Base-by-base conservation (phyloP, 1,140 invertebrate species). In the Druon quercuslanigerum region DNA sequence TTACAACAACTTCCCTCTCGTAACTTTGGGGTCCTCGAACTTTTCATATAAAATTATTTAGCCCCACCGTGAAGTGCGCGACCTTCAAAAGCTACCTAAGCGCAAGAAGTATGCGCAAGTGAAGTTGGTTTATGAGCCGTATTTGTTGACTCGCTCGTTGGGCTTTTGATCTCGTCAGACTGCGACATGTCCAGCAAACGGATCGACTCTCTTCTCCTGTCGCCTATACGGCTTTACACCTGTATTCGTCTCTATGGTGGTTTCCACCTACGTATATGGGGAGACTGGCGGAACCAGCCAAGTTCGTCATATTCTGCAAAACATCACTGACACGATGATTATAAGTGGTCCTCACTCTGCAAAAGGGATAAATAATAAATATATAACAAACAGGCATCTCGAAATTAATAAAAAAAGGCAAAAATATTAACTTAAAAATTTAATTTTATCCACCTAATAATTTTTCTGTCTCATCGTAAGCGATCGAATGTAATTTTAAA, bases 151-250 rank as follows among this genome's bases (percentile, higher is more conserved):
- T 85, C 76, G 82, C 74, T 82, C 83, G 80, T 74, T 79, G 80
- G 82, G 84, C 82, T 87, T 86, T 87, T 86, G 84, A 87, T 87
- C 84, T 86, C 82, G 86, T 86, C 85, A 88, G 86, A 86, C 87
- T 88, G 83, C 83, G 84, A 83, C 83, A 87, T 86, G 82, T 87
- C 81, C 78, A 71, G 79, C 75, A 71, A 73, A 71, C 79, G 71
- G 78, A 77, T 74, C 52, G 33, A 33, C 70, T 60, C 57, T 66
- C n/a, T 66, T 40, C 25, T 66, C 13, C 8, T 66, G 51, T 76
- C 70, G 71, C 76, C 73, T 80, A 82, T 83, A 81, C 79, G 81
- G 76, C 80, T 86, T 87, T 87, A 85, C 82, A 87, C 85, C 85
- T 88, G 85, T 84, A 87, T 84, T 82, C 72, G 81, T 86, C 71